A percentile compares a stretch with the other conserved stretches of the same genome.
phyloP scores from a whole-genome alignment of 2,888 invertebrate genomes.

The Cosmopolites sordidus region DNA sequence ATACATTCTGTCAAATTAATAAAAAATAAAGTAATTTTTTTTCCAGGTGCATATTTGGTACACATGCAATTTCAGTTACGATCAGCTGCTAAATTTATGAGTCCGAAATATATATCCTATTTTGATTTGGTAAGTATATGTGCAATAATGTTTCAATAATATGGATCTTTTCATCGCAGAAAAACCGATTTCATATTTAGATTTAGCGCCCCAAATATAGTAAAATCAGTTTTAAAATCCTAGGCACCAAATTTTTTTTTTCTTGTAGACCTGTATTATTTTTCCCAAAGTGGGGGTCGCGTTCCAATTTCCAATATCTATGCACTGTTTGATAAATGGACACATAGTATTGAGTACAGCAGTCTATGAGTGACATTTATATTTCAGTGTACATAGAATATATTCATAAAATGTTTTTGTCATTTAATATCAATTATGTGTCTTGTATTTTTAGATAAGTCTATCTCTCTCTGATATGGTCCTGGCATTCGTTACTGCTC shows the following conservation, averaged over 20 bases:
- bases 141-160: no score
- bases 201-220: no score
- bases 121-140: constrained; percentile 44
- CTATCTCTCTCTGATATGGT: constrained; percentile 50
- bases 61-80: constrained; percentile 55
- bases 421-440: constrained; percentile 6
- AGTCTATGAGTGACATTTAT: background rate
- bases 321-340: no score
- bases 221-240: no score
- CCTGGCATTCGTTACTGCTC: constrained; percentile 50
- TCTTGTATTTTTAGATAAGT: constrained; percentile 49
- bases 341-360: no score
- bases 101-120: constrained; percentile 46
- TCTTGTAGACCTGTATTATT: no score
- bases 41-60: constrained; percentile 50
- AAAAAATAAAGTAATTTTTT: background rate
- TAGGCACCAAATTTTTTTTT: no score
- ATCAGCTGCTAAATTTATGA: constrained; percentile 51
- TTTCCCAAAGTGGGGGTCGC: no score
- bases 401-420: background rate
- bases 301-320: no score
- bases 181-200: no score
- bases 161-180: no score
- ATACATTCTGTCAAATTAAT: no score
- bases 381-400: background rate